Base-by-base conservation (phyloP, 1,140 invertebrate genomes). In the Drosophila tani region DNA sequence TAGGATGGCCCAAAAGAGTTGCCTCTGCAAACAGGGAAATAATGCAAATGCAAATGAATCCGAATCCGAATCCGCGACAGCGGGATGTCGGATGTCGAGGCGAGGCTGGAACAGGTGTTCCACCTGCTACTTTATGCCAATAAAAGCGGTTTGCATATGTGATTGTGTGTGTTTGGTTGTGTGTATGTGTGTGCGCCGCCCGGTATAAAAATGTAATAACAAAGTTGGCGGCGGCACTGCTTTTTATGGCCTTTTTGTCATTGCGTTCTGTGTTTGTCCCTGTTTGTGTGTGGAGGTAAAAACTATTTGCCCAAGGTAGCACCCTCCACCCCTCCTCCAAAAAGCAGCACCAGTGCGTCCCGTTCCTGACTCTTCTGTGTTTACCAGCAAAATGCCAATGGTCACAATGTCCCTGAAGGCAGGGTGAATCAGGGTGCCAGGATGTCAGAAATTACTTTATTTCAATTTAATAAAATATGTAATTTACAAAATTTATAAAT, bases 311-410 rank as follows among this genome's bases (percentile, higher is more conserved):
- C 70, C 67, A 69, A 43, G 24, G 32, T 32, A 32, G 32, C 11
- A 4, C 8, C 32, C 38, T 7, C 9, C 51, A 43, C 21, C 46
- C 7, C 1, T 17, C 35, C 5, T 29, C 21, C 32, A 47, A 24
- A n/a, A 40, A n/a, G 14, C 32, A 9, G 15, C 15, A 4, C 53
- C 19, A 21, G 32, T 15, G 51, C 29, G 32, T 21, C 14, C 38
- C 32, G 19, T 11, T 49, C 43, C 27, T 66, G 57, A 53, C 55
- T 19, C 51, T n/a, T n/a, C n/a, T 9, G 64, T 86, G 82, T 87
- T 78, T 81, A 81, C 83, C 81, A 87, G 81, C 83, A 86, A 87
- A 87, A 88, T 88, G 71, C 84, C 84, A 87, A 87, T 87, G 84
- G 84, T 71, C 82, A 82, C 79, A 82, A 76, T 64, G 68, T 66